phyloP scores from a whole-genome alignment of 2,797 vertebrate genomes.

The Arrhamphus sclerolepis region DNA sequence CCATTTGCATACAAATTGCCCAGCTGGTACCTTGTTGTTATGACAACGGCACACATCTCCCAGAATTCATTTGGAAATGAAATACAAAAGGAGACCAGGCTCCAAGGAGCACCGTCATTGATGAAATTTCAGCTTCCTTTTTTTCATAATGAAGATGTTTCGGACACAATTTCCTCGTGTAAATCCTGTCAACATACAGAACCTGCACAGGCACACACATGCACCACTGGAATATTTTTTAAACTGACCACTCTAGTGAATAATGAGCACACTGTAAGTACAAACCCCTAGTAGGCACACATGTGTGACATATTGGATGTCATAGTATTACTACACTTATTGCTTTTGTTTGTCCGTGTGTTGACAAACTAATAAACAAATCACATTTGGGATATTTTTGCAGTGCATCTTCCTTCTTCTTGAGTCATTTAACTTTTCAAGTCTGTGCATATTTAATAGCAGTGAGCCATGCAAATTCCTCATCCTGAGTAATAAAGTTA shows the following conservation, averaged over 20 bases:
- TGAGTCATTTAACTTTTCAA: slow-evolving; percentile 44
- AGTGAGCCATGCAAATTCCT: slow-evolving; percentile 40
- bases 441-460: slow-evolving; percentile 48
- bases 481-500: slow-evolving; percentile 24
- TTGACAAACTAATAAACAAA: neutral
- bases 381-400: slow-evolving; percentile 4
- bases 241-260: neutral
- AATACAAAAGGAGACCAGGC: slow-evolving; percentile 70
- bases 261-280: neutral
- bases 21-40: slow-evolving; percentile 87
- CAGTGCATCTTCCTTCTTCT: slow-evolving; percentile 11
- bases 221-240: neutral
- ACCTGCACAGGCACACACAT: slow-evolving; percentile 1
- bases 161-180: slow-evolving; percentile 27
- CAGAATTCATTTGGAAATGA: slow-evolving; percentile 76
- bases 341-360: neutral
- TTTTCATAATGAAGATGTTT: slow-evolving; percentile 39
- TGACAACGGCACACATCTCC: slow-evolving; percentile 82
- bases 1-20: slow-evolving; percentile 86
- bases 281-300: neutral
- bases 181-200: slow-evolving; percentile 23
- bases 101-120: slow-evolving; percentile 53
- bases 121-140: slow-evolving; percentile 48
- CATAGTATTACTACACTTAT: neutral
- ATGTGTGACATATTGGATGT: neutral